Percentiles rank a stretch among this genome's conserved stretches.
Evolutionary conservation across 2,888 invertebrate species (phyloP).

Genomic region (Caenorhabditis japonica): DNA sequence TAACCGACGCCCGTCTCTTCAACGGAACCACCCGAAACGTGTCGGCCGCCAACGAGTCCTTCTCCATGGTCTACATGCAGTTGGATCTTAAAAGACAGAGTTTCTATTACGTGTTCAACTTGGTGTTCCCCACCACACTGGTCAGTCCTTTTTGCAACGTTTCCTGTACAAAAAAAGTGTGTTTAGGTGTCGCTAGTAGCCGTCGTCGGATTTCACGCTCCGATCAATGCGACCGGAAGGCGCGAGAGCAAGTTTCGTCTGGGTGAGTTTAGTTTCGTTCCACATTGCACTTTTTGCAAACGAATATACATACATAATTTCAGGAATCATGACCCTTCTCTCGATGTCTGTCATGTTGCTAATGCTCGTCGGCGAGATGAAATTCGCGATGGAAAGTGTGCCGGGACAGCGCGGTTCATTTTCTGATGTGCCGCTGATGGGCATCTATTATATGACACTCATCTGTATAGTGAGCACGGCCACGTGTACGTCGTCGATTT

Average conservation of each 20-base stretch:
- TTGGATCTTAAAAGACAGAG: slow-evolving; percentile 77
- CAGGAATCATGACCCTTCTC: slow-evolving; percentile 79
- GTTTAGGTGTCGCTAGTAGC: slow-evolving; percentile 79
- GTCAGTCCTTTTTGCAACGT: slow-evolving; percentile 67
- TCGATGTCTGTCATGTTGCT: slow-evolving; percentile 80
- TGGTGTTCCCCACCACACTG: slow-evolving; percentile 80
- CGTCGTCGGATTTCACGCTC: slow-evolving; percentile 80
- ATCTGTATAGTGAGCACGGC: slow-evolving; percentile 73
- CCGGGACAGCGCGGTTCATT: slow-evolving; percentile 78
- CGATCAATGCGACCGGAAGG: slow-evolving; percentile 78
- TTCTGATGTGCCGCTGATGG: slow-evolving; percentile 79
- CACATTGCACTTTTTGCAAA: not conserved
- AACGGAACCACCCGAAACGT: slow-evolving; percentile 71
- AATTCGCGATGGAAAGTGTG: slow-evolving; percentile 76
- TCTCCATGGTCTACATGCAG: slow-evolving; percentile 72
- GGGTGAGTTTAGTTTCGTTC: slow-evolving; percentile 72
- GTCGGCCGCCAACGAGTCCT: slow-evolving; percentile 68
- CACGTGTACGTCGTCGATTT: slow-evolving; percentile 74
- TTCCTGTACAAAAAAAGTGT: not conserved
- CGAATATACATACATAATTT: not conserved
- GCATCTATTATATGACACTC: slow-evolving; percentile 77
- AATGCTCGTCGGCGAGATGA: slow-evolving; percentile 80
- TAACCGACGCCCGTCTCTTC: slow-evolving; percentile 67
- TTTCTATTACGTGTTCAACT: slow-evolving; percentile 80
- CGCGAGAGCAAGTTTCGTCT: slow-evolving; percentile 77